Evolutionary conservation across 2,888 invertebrate species (phyloP), one percentile per base, ranked within the genome.

Genomic region (Strigamia maritima): DNA sequence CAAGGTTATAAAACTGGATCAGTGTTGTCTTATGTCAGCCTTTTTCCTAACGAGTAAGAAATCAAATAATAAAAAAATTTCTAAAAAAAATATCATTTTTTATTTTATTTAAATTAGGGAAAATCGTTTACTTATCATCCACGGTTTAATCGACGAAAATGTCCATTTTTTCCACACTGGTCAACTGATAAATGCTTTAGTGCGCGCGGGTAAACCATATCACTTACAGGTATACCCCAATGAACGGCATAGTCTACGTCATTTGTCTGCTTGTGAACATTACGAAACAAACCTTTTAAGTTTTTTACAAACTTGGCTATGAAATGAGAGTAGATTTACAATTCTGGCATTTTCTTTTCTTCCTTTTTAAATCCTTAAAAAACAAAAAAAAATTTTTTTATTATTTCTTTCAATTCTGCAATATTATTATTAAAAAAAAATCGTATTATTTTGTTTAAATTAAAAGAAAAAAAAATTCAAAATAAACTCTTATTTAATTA

Each of bases 111-210:
- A 4, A 2, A 22, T 3, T 83, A 87, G 88, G 81, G 87, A 87
- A 80, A 87, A 87, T 84, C 90, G 98, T 44, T 87, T 99, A 82
- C 88, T 99, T 22, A 94, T 99, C 54, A 94, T 98, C 83, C 99
- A 99, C 86, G 99, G 99, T 1, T 88, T 98, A 81, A 96, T 97
- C 79, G 99, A 99, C 86, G 99, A 99, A 87, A 99, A 99, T 86
- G 99, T 99, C 0, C 99, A 99, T 86, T 98, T 99, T 87, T 92
- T 93, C 83, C 99, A 99, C 87, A 97, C 97, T 16, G 94, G 94
- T 83, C 92, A 94, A 82, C 88, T 99, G 81, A 92, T 99, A 28
- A 93, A 94, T 81, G 93, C 93, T 80, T 89, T 99, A 81, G 92
- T 98, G 79, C 91, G 93, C 82, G 92, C 93, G n/a, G 97, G 97